Base-by-base conservation (phyloP, 2,888 invertebrate species). In the Timandra comae region DNA sequence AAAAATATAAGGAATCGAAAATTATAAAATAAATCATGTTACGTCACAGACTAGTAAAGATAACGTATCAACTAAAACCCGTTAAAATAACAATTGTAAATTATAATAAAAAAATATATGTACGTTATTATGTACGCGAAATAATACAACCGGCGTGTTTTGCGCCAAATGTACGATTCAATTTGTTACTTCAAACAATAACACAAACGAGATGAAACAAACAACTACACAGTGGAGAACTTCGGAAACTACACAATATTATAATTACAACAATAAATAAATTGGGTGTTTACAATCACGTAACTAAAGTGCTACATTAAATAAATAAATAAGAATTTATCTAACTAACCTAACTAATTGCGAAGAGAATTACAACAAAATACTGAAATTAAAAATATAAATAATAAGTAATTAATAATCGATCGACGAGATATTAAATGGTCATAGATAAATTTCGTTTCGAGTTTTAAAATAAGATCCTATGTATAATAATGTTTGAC, bases 321-420 rank as follows among this genome's bases (percentile, higher is more conserved):
- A 84, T 81, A 80, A 82, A 84, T 84, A 82, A 85, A 81, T 80
- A 71, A 75, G 56, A 67, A 72, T 78, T 77, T 77, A 66, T 70
- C 76, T 82, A 82, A 78, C 68, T 77, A 79, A 52, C 61, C 71
- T 81, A 81, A 56, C 72, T 82, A 80, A 69, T 59, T 58, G 58
- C 63, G 69, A 70, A 65, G 65, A 75, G 62, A 69, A 70, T 69
- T 66, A 69, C 63, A 68, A 68, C 67, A 72, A 73, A 84, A 84
- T 85, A 84, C 84, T 84, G 84, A 79, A 48, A 43, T 41, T 36
- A n/a, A 46, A 41, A 52, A 53, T 49, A 44, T 44, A 48, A 52
- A 49, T 46, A 45, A 51, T 35, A 53, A 56, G 42, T 36, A 46
- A 43, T 53, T 41, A 43, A 53, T 12, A 40, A 43, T 55, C 54